Evolutionary conservation across 2,797 vertebrate species (phyloP), one percentile per base, ranked within the genome.

Genomic region (Cercopithecus hamlyni): DNA sequence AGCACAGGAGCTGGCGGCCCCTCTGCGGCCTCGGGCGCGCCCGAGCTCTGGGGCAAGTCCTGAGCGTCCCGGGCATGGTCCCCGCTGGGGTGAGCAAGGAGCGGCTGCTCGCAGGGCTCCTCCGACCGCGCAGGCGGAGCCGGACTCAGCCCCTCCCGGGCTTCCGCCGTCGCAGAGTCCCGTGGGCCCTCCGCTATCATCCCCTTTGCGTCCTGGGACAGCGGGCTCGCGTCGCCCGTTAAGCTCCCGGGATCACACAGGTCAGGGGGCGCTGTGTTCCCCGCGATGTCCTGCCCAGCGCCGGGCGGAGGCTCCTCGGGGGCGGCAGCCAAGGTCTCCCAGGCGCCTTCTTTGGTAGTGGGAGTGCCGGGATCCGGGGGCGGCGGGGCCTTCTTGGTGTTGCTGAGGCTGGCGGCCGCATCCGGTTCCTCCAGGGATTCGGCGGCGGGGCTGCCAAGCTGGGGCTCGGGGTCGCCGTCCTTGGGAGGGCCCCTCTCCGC

Each of bases 281-380:
- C 5, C 0, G 30, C 19, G 45, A n/a, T 27, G 50, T 96, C 97
- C 97, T 97, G 73, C 33, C 39, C 88, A n/a, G 90, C n/a, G 17
- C 50, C 89, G 14, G 97, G 94, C 92, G 96, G 88, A 3, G 64
- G 43, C 39, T 96, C 97, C 33, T 97, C 98, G 6, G 97, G 92
- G 84, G 97, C 79, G 70, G 95, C 73, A 7, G 77, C 45, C 75
- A 86, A n/a, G 91, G 88, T 97, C 91, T 97, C 97, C 26, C 97
- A 61, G 82, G 61, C 73, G 15, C 73, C 98, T 93, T 98, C 98
- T 98, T 98, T 98, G 98, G 98, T 97, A 94, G 98, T 76, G 77
- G 85, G 48, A 77, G 55, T 50, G 76, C 97, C 88, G 67, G 97
- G 94, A 81, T 98, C 97, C 7, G 90, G 58, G 52, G 58, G 87